A percentile compares a stretch with the other conserved stretches of the same genome.
phyloP scores from a whole-genome alignment of 2,888 invertebrate genomes.

The Tryphoninae sp. region DNA sequence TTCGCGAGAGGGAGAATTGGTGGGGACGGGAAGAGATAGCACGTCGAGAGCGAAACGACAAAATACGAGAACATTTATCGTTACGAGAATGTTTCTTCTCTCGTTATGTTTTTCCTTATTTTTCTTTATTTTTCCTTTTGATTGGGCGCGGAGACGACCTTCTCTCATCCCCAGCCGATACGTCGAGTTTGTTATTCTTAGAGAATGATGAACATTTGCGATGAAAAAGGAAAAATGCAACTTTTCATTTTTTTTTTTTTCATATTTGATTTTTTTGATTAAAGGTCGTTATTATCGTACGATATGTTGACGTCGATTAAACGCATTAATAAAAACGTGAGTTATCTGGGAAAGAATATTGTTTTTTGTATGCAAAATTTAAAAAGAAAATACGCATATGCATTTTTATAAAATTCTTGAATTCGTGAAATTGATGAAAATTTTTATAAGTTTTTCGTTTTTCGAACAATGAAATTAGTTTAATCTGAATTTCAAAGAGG shows the following conservation, averaged over 20 bases:
- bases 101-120: constrained; percentile 15
- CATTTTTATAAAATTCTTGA: no score
- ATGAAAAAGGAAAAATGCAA: neutral
- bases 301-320: no score
- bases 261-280: no score
- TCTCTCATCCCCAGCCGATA: neutral
- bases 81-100: constrained; percentile 4
- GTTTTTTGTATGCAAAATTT: no score
- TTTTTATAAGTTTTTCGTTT: no score
- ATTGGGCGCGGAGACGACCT: neutral
- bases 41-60: constrained; percentile 1
- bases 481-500: no score
- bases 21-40: constrained; percentile 11
- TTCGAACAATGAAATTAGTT: no score
- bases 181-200: neutral
- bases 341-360: no score
- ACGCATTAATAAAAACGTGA: no score
- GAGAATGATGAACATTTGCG: neutral
- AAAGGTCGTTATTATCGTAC: no score
- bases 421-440: no score
- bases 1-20: neutral
- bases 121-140: neutral
- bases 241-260: neutral
- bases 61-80: constrained; percentile 19
- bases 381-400: no score